These are phyloP conservation scores for Microtus richardsoni DNA, from an alignment of 2,113 vertebrate genomes.

Conservation along the genomic window DNA sequence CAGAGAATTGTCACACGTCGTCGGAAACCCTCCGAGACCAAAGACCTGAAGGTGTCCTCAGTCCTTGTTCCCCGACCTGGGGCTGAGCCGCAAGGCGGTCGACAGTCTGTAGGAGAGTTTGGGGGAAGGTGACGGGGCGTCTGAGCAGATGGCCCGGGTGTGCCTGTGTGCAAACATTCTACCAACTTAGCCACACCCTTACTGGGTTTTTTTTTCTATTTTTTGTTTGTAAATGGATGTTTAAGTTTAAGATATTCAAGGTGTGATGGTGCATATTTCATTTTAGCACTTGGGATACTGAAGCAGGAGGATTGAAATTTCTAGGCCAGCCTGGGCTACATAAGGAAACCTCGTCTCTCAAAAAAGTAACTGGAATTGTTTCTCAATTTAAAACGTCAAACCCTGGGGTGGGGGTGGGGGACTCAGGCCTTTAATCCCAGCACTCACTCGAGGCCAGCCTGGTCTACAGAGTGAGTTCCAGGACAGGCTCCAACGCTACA, in stretches of 20 bases:
- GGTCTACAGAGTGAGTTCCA: too few relatives aligned
- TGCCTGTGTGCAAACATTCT: background rate
- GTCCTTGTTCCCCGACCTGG: background rate
- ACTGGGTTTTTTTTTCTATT: too few relatives aligned
- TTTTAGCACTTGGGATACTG: background rate
- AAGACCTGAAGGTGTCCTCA: background rate
- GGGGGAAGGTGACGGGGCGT: background rate
- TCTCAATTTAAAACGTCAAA: background rate
- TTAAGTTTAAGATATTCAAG: background rate
- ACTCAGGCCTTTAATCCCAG: too few relatives aligned
- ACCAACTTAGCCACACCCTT: background rate
- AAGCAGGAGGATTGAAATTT: background rate
- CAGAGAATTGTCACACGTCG: background rate
- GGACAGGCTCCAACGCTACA: too few relatives aligned
- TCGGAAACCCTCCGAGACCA: background rate
- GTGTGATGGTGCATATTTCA: background rate
- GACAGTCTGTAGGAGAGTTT: background rate
- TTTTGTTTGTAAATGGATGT: background rate
- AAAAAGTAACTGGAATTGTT: background rate
- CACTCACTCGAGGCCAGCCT: too few relatives aligned
- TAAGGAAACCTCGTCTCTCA: background rate
- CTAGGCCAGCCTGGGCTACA: background rate
- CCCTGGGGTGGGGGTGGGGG: too few relatives aligned
- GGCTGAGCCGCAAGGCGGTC: background rate
- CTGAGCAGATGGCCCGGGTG: background rate